phyloP scores from a whole-genome alignment of 1,140 invertebrate species.

The Cydia pomonella region DNA sequence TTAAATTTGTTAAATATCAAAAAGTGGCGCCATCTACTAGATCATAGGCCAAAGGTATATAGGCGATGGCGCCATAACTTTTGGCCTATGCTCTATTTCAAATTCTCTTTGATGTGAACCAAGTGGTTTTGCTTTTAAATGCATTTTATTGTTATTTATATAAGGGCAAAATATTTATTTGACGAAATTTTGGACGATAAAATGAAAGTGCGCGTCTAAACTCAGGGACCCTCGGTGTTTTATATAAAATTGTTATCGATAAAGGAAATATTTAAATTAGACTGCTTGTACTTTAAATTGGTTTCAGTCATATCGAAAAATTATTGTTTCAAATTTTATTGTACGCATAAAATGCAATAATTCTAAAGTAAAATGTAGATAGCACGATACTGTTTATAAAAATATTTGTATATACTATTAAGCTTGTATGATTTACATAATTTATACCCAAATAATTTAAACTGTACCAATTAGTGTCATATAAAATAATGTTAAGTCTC shows the following conservation, averaged over 20 bases:
- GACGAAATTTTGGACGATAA: background rate
- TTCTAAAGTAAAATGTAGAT: slow-evolving; percentile 53
- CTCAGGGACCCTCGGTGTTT: slow-evolving; percentile 47
- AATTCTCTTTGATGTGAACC: too few species aligned
- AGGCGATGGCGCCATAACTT: too few species aligned
- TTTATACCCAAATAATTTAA: slow-evolving; percentile 41
- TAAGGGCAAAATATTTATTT: background rate
- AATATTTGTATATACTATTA: slow-evolving; percentile 57
- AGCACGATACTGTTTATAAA: slow-evolving; percentile 58
- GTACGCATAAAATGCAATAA: slow-evolving; percentile 70
- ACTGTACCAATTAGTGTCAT: slow-evolving; percentile 24
- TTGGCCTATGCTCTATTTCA: too few species aligned
- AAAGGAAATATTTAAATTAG: slow-evolving; percentile 16
- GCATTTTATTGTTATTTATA: slow-evolving; percentile 6
- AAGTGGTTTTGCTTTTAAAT: slow-evolving; percentile 41
- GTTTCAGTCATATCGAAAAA: background rate
- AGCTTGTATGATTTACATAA: slow-evolving; percentile 38
- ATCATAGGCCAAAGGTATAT: too few species aligned
- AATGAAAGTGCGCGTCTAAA: slow-evolving; percentile 49
- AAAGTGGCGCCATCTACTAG: too few species aligned
- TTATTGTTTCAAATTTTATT: slow-evolving; percentile 29
- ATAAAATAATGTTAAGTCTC: slow-evolving; percentile 15
- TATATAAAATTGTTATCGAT: slow-evolving; percentile 30
- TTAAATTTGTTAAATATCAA: too few species aligned
- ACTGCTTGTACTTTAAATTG: background rate